Evolutionary conservation across 2,113 vertebrate genomes (phyloP).

Genomic region (Ailuropoda melanoleuca): DNA sequence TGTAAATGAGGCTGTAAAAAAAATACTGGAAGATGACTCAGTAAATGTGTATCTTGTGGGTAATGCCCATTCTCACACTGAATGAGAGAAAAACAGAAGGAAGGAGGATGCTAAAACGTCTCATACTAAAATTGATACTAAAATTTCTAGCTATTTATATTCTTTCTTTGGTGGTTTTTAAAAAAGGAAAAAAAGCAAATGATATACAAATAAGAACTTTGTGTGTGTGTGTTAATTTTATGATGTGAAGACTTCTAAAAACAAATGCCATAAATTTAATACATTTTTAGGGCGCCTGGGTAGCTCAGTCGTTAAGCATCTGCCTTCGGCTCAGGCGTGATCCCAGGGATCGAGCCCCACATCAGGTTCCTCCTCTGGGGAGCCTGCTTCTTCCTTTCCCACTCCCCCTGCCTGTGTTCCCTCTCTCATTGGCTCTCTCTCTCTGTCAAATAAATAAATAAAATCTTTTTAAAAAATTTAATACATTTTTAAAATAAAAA

Average conservation of each 20-base stretch:
- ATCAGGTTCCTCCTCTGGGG: no score
- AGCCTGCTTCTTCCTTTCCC: no score
- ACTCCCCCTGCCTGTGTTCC: no score
- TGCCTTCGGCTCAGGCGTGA: no score
- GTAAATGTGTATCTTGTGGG: neutral
- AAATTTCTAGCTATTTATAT: neutral
- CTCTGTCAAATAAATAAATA: no score
- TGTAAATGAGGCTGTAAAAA: neutral
- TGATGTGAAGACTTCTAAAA: neutral
- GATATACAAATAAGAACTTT: neutral
- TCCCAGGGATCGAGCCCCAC: no score
- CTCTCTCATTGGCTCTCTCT: no score
- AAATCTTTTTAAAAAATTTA: neutral
- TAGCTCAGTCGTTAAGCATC: no score
- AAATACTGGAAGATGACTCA: neutral
- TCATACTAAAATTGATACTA: neutral
- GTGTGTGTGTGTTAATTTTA: neutral
- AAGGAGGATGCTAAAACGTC: neutral
- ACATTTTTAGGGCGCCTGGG: neutral
- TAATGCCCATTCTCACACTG: neutral
- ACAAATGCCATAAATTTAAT: constrained; percentile 30
- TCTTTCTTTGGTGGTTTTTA: constrained; percentile 27
- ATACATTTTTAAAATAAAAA: neutral
- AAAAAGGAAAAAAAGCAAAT: neutral
- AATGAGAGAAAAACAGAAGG: neutral